phyloP scores from a whole-genome alignment of 1,140 invertebrate species.

The Hesperophylax magnus region DNA sequence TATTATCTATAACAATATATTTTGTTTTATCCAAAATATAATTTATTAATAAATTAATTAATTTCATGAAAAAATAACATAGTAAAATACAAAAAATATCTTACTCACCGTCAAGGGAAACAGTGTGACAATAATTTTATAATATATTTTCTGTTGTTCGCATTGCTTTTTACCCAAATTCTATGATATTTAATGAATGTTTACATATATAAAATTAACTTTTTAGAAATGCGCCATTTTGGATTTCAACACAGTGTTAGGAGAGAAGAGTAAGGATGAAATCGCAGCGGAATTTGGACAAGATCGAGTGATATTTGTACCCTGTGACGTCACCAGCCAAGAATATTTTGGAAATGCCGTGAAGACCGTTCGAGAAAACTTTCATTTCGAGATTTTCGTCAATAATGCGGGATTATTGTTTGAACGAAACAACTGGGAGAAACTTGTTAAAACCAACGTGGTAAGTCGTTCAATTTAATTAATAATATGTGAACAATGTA shows the following conservation, averaged over 20 bases:
- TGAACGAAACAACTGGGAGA: not conserved
- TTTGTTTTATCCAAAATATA: no score
- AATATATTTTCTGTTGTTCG: no score
- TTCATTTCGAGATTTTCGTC: constrained; percentile 15
- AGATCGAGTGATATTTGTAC: constrained; percentile 52
- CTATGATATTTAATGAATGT: no score
- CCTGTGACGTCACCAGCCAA: constrained; percentile 55
- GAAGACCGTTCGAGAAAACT: not conserved
- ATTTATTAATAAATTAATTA: no score
- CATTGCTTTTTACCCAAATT: no score
- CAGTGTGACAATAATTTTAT: no score
- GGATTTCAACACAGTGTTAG: not conserved
- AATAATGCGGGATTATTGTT: constrained; percentile 6
- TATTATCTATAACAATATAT: no score
- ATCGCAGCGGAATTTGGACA: constrained; percentile 52
- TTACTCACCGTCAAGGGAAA: no score
- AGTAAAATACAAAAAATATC: no score
- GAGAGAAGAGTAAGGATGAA: not conserved
- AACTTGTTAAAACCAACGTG: not conserved
- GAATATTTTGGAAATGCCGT: constrained; percentile 17
- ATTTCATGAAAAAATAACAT: no score
- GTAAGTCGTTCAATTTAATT: not conserved
- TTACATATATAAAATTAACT: no score
- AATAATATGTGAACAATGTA: no score
- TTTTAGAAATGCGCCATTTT: constrained; percentile 20